These are phyloP conservation scores for Agelas oroides DNA, from an alignment of 37 sponge, comb jelly and placozoan species.

Conservation along the genomic window DNA sequence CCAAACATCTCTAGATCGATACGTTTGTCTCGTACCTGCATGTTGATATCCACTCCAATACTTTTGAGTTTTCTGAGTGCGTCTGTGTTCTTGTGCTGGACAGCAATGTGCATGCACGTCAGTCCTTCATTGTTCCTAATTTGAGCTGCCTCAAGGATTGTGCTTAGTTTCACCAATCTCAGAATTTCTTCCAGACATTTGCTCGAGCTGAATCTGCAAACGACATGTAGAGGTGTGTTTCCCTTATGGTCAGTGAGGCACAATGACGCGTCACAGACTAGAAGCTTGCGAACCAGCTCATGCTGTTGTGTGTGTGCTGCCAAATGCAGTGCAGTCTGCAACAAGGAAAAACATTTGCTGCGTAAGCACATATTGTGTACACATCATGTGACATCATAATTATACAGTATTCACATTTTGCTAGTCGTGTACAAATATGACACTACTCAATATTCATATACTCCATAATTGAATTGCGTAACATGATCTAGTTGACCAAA, in stretches of 20 bases:
- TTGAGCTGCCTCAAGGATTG: constrained; percentile 34
- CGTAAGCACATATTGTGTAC: too few species aligned
- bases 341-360: not conserved
- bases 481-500: too few species aligned
- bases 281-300: constrained; percentile 61
- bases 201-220: constrained; percentile 48
- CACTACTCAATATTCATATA: too few species aligned
- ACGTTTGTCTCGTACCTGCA: constrained; percentile 52
- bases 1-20: too few species aligned
- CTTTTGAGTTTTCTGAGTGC: constrained; percentile 61
- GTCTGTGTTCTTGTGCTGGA: constrained; percentile 36
- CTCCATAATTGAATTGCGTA: too few species aligned
- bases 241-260: constrained; percentile 78
- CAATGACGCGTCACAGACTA: constrained; percentile 62
- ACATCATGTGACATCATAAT: not conserved
- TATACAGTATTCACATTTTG: not conserved
- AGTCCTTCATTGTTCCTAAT: constrained; percentile 68
- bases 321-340: constrained; percentile 83
- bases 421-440: not conserved
- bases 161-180: constrained; percentile 11
- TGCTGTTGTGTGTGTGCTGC: constrained; percentile 75
- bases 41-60: constrained; percentile 73
- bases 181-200: constrained; percentile 66
- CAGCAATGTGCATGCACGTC: constrained; percentile 78
- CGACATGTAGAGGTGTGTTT: constrained; percentile 86